Conservation (phyloP, 2,888 invertebrate genomes). For the Eupithecia dodoneata region DNA sequence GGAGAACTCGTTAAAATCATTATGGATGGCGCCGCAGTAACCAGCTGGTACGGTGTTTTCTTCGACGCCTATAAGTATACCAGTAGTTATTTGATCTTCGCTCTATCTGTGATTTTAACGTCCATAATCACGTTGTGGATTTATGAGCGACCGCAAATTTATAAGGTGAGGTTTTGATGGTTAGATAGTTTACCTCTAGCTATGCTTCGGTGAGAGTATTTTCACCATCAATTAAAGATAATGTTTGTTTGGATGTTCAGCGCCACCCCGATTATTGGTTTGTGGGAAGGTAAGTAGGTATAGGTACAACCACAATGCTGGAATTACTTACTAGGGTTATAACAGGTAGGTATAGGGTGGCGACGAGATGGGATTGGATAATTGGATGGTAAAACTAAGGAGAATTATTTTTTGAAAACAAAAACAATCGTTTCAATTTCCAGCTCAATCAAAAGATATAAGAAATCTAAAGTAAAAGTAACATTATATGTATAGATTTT, state of each 20-base stretch:
- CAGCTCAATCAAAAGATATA: no score
- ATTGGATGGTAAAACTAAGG: no score
- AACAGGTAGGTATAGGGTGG: no score
- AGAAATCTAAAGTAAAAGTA: no score
- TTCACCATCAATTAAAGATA: background rate
- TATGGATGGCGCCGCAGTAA: conserved; percentile 49
- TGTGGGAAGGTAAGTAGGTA: background rate
- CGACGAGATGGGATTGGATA: no score
- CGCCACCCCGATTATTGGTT: background rate
- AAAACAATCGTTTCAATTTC: no score
- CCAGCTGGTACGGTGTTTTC: conserved; percentile 63
- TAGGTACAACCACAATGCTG: background rate
- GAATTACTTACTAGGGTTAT: background rate
- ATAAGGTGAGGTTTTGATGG: conserved; percentile 58
- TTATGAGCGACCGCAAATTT: conserved; percentile 67
- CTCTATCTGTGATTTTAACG: conserved; percentile 56
- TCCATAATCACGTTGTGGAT: conserved; percentile 65
- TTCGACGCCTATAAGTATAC: conserved; percentile 67
- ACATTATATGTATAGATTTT: no score
- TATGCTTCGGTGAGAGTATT: background rate
- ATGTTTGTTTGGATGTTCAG: background rate
- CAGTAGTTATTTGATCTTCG: conserved; percentile 64
- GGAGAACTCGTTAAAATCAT: background rate
- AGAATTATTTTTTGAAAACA: no score
- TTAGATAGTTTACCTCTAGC: background rate